Conservation (phyloP, 2,888 invertebrate genomes). For the Eristalis intricaria region DNA sequence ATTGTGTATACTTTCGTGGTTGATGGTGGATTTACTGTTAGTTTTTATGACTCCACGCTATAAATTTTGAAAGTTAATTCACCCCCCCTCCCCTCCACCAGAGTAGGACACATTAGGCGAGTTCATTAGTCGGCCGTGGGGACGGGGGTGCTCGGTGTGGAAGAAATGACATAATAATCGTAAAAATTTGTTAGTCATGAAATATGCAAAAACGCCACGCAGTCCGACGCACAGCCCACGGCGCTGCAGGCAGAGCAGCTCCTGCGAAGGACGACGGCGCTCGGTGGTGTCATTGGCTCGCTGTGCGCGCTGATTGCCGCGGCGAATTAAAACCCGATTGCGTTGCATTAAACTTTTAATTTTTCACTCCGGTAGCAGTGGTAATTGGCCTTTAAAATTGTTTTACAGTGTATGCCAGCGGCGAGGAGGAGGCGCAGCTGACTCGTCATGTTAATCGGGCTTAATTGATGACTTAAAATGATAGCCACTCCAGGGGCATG, state of each 20-base stretch:
- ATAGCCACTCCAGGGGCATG: too few species aligned
- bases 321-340: constrained; percentile 40
- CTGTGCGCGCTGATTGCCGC: constrained; percentile 1
- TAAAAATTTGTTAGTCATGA: constrained; percentile 41
- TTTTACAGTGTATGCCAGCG: not conserved
- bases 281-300: not conserved
- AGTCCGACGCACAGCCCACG: not conserved
- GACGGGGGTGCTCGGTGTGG: not conserved
- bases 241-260: not conserved
- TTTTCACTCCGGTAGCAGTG: constrained; percentile 22
- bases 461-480: not conserved
- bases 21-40: constrained; percentile 35
- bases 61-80: constrained; percentile 59
- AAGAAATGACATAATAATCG: constrained; percentile 2
- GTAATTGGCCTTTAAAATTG: constrained; percentile 22
- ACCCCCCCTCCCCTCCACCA: not conserved
- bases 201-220: constrained; percentile 16
- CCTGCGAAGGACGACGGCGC: not conserved
- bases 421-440: not conserved
- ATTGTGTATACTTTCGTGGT: constrained; percentile 48
- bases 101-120: constrained; percentile 50
- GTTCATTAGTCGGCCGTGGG: constrained; percentile 34
- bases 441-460: too few species aligned
- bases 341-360: constrained; percentile 41
- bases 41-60: constrained; percentile 51